phyloP scores from a whole-genome alignment of 2,797 vertebrate genomes.

The Gorsachius magnificus region DNA sequence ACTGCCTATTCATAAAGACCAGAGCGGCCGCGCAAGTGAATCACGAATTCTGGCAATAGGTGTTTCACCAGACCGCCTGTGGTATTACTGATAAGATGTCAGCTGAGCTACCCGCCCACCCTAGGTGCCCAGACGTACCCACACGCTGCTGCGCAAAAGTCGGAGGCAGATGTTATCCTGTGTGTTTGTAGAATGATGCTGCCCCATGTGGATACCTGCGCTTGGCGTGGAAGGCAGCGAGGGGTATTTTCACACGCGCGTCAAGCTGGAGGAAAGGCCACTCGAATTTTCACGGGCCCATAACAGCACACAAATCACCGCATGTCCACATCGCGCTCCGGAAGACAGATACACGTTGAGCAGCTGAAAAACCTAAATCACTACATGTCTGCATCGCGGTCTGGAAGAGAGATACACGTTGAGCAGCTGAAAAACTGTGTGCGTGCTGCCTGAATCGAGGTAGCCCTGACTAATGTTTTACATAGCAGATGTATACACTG shows the following conservation, averaged over 20 bases:
- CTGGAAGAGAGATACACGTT: not conserved
- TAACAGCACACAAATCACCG: not conserved
- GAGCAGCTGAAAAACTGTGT: not conserved
- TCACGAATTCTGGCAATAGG: not conserved
- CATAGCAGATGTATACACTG: rapidly evolving
- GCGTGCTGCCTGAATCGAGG: not conserved
- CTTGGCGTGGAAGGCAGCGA: not conserved
- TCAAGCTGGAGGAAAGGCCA: not conserved
- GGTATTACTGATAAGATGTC: not conserved
- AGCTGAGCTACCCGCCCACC: not conserved
- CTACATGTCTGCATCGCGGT: not conserved
- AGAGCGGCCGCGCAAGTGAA: not conserved
- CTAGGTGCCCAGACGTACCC: not conserved
- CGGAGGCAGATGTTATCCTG: not conserved
- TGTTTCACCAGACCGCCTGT: not conserved
- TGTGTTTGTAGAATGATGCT: not conserved
- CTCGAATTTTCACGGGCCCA: not conserved
- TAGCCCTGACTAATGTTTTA: not conserved
- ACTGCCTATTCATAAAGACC: conserved; percentile 27
- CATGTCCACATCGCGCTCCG: not conserved
- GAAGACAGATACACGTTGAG: not conserved
- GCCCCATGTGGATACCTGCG: not conserved
- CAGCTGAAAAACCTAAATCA: not conserved
- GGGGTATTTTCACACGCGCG: not conserved
- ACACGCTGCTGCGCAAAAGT: not conserved